Base-by-base conservation (phyloP, 2,797 vertebrate genomes). In the Eulemur mongoz region DNA sequence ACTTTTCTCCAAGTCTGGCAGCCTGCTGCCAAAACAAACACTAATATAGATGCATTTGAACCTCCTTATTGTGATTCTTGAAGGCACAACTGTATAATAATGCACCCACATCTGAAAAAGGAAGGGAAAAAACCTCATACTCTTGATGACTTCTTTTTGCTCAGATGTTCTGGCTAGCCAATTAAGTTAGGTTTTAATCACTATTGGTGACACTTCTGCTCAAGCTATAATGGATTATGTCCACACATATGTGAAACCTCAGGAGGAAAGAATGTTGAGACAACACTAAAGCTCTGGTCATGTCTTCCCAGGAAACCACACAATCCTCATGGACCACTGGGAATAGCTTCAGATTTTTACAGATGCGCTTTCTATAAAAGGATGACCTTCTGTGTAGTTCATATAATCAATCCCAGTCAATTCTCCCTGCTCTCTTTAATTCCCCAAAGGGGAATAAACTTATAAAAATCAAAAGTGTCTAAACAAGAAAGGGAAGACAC, bases 171-270 rank as follows among this genome's bases (percentile, higher is more conserved):
- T 87, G 30, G 61, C 40, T 72, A 83, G 82, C 22, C 25, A 83
- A 59, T 93, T 87, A 80, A 57, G 38, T 76, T 80, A 67, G 15
- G 12, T 70, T 97, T 93, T 95, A 85, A 95, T 93, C 4, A 2
- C 38, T 90, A 22, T 75, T 82, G n/a, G 76, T 80, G 79, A 85
- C n/a, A 63, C 23, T 84, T 97, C 40, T 80, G 50, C 54, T 96
- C 13, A 17, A 67, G 48, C 54, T 83, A 1, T 75, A 90, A 85
- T 90, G 38, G 82, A 85, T 40, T 94, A 52, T 75, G 65, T 90
- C 54, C 73, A 82, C 72, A 50, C 25, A 65, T 76, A 18, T 48
- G 22, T 67, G 73, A 97, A 89, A 45, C 14, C 50, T 54, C 45
- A 85, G 67, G 94, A 78, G 76, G 4, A 89, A 72, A 84, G 52